Base-by-base conservation (phyloP, 30 jellyfish, hydroid and myxozoan genomes). In the Clytia hemisphaerica region DNA sequence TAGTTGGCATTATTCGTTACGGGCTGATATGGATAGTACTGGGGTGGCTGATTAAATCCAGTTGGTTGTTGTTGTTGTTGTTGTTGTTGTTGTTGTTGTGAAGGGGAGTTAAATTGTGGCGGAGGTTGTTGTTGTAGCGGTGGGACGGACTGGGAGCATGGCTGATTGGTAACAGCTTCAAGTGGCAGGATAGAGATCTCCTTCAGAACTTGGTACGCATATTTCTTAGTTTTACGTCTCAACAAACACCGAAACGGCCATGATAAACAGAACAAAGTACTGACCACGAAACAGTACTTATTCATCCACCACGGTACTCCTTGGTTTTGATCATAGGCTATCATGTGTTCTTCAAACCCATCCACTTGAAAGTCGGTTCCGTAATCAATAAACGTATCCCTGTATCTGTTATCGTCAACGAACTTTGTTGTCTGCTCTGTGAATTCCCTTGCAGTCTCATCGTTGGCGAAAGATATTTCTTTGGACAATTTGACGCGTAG, bases 231-330 rank as follows among this genome's bases (percentile, higher is more conserved):
- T 24, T 37, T 67, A 36, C 77, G 60, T 0, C 31, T 71, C 50
- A 79, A 62, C 0, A 49, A 2, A 14, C 47, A 5, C 37, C 93
- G 55, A 61, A 24, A 79, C 10, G 82, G 55, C 93, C 93, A 79
- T 4, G 75, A 19, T 32, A 67, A 35, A 30, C 76, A 71, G 15
- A 70, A 26, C 2, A 79, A 15, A 14, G 85, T 12, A 12, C 80
- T 49, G 24, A 79, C 15, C 93, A 75, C 60, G 44, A 4, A 79
- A 18, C 61, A 44, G 32, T 45, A 29, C 3, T 34, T 6, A 61
- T 79, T 79, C 85, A 70, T 49, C 93, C 93, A 79, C 22, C 51
- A 79, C 4, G 79, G 73, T 19, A 30, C 32, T 14, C 57, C 19
- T 27, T 45, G 55, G n/a, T 50, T 36, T 32, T 78, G 83, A 45